Evolutionary conservation across 2,113 vertebrate species (phyloP), one percentile per base, ranked within the genome.

Genomic region (Butorides virescens): DNA sequence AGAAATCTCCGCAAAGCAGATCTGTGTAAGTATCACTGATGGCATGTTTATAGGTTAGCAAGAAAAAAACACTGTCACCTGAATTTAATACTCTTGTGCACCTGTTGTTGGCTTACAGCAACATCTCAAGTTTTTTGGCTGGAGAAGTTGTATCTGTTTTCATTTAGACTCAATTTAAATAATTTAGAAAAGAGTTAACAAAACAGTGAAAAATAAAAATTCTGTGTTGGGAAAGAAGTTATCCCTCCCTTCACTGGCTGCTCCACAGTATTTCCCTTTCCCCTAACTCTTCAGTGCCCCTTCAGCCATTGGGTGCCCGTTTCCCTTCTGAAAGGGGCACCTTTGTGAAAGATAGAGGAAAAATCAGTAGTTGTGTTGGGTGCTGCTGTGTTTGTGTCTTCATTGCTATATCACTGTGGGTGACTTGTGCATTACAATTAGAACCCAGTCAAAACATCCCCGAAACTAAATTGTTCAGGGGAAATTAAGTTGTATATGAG

Each of bases 1-100:
- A 96, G 61, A 70, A 98, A 98, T 73, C 82, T 97, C 46, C 75
- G 2, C 68, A 95, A 70, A 61, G 92, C 96, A 74, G 97, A 98
- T 37, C 25, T 95, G 21, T 87, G 97, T 98, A 79, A 97, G 97
- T 95, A 92, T 65, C 47, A 13, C 14, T 29, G 26, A 10, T 56
- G 22, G 11, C 13, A 5, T 4, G 1, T 36, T 79, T 72, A 44
- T 9, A 26, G 39, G 10, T 32, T n/a, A 55, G 23, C 56, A 42
- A 62, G 20, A 34, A 61, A 76, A 20, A 76, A 20, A n/a, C 36
- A 5, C 42, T 44, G 6, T 42, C 29, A 47, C 11, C 34, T 71
- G 46, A 49, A n/a, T 65, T 58, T 70, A 73, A 46, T 73, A 17
- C 30, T 61, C 10, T 61, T 56, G 26, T 13, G 16, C 13, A 37